Evolutionary conservation across 2,113 vertebrate species (phyloP).

Genomic region (Chamaetylas fuelleborni): DNA sequence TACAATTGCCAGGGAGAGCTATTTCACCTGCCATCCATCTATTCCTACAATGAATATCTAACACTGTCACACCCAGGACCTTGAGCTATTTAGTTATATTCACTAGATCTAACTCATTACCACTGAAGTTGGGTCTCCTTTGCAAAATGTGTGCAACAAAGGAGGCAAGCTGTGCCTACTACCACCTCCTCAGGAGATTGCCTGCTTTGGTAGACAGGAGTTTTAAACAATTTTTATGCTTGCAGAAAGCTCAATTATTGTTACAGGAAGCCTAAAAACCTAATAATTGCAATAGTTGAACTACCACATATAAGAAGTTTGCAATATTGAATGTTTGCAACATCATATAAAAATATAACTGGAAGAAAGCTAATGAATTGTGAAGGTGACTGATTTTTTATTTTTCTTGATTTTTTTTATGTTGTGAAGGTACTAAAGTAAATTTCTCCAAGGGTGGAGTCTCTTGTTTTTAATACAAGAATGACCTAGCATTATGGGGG

Average conservation of each 20-base stretch:
- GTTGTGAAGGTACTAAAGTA: background rate
- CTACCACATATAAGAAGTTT: background rate
- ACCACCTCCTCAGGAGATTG: background rate
- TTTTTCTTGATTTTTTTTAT: background rate
- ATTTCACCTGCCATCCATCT: background rate
- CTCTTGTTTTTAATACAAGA: conserved; percentile 61
- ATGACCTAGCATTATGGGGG: background rate
- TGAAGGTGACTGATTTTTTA: background rate
- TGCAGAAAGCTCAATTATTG: background rate
- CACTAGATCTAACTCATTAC: background rate
- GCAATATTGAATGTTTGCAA: background rate
- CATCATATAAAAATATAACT: background rate
- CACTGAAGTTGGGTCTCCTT: background rate
- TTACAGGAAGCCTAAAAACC: background rate
- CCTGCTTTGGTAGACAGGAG: background rate
- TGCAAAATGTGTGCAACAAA: background rate
- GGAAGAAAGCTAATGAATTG: background rate
- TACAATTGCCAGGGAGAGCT: background rate
- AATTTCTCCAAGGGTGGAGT: conserved; percentile 22
- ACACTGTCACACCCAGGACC: background rate
- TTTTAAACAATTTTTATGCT: background rate
- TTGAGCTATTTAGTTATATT: background rate
- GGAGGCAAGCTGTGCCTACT: background rate
- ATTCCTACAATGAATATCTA: background rate
- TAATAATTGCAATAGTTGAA: background rate